Evolutionary conservation across 2,113 vertebrate species (phyloP).

Genomic region (Misgurnus anguillicaudatus): DNA sequence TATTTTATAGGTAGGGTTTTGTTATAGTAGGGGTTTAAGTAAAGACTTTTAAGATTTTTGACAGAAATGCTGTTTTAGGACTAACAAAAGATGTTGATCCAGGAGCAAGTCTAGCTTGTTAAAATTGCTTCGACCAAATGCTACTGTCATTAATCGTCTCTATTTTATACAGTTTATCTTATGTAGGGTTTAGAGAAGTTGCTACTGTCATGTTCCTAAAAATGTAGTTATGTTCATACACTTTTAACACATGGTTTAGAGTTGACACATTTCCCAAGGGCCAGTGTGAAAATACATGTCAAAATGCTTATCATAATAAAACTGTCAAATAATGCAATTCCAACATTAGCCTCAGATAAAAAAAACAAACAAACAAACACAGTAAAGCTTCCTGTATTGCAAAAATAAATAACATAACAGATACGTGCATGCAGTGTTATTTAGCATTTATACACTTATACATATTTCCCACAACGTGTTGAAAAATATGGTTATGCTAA

Average conservation of each 20-base stretch:
- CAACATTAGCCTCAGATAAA: constrained; percentile 1
- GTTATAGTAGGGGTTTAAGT: no score
- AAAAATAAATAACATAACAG: constrained; percentile 7
- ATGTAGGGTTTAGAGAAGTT: no score
- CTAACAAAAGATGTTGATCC: no score
- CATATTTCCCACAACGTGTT: not conserved
- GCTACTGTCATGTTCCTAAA: no score
- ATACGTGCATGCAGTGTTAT: not conserved
- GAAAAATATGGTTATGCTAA: not conserved
- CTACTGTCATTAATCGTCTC: no score
- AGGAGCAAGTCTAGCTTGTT: no score
- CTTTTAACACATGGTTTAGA: not conserved
- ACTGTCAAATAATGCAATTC: constrained; percentile 30
- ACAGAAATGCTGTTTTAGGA: no score
- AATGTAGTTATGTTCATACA: not conserved
- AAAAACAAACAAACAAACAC: constrained; percentile 5
- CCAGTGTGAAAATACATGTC: constrained; percentile 18
- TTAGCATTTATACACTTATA: not conserved
- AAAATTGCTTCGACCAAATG: no score
- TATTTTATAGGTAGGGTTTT: no score
- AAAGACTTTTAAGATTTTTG: no score
- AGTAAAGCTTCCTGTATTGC: not conserved
- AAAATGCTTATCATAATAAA: constrained; percentile 24
- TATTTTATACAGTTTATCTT: no score
- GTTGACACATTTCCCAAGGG: constrained; percentile 9